Evolutionary conservation across 2,113 vertebrate genomes (phyloP).

Genomic region (Protobothrops flavoviridis): DNA sequence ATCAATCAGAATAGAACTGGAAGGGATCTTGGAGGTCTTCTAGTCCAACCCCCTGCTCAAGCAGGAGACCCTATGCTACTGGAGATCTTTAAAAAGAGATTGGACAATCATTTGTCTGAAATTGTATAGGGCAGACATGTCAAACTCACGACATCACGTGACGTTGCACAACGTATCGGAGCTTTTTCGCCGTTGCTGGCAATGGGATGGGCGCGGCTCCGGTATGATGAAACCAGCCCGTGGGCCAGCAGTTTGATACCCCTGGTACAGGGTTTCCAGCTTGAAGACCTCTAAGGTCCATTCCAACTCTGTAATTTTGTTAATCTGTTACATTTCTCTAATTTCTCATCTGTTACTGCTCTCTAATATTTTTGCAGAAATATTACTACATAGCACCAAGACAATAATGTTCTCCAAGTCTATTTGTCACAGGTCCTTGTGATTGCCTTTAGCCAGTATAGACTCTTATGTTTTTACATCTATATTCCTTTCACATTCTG

Average conservation of each 20-base stretch:
- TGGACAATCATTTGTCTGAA: not conserved
- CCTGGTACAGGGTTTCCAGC: not conserved
- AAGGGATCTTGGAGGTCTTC: not conserved
- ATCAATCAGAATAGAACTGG: not conserved
- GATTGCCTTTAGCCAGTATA: not conserved
- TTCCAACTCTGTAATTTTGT: not conserved
- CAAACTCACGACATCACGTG: too few species aligned
- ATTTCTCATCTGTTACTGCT: not conserved
- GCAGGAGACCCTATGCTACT: not conserved
- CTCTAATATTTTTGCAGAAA: not conserved
- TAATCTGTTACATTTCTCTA: not conserved
- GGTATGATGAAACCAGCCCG: too few species aligned
- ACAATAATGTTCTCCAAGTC: not conserved
- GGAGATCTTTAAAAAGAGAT: too few species aligned
- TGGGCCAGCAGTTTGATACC: too few species aligned
- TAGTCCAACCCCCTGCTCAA: not conserved
- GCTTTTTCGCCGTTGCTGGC: too few species aligned
- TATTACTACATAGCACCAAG: not conserved
- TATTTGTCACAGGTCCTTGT: not conserved
- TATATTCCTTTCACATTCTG: not conserved
- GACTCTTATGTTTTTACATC: not conserved
- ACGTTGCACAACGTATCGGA: too few species aligned
- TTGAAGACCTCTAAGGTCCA: not conserved
- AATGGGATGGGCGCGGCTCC: too few species aligned
- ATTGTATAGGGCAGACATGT: not conserved